Percentiles rank a stretch among this genome's conserved stretches.
These are phyloP conservation scores for Apoda limacodes DNA, from an alignment of 2,888 invertebrate species.

Conservation along the genomic window DNA sequence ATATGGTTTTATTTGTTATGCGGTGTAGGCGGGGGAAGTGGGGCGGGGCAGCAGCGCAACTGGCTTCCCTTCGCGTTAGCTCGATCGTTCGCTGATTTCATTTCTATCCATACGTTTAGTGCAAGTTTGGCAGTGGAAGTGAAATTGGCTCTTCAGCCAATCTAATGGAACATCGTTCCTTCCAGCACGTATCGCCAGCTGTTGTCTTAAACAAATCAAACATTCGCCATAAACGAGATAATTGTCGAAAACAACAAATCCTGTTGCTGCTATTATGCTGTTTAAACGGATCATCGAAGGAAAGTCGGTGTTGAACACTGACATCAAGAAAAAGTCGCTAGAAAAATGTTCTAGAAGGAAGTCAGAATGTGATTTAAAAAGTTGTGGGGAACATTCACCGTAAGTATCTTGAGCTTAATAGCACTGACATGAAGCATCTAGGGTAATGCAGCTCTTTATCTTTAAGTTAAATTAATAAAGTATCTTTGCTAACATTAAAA, in stretches of 20 bases:
- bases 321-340: slow-evolving; percentile 37
- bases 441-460: no score
- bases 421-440: no score
- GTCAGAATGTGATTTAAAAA: slow-evolving; percentile 61
- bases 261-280: slow-evolving; percentile 64
- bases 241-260: slow-evolving; percentile 62
- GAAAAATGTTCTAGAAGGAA: slow-evolving; percentile 62
- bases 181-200: slow-evolving; percentile 39
- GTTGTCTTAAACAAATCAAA: slow-evolving; percentile 52
- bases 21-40: slow-evolving; percentile 21
- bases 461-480: no score
- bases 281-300: slow-evolving; percentile 70
- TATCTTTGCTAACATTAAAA: no score
- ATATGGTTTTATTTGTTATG: slow-evolving; percentile 26
- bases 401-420: no score
- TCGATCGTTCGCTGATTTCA: slow-evolving; percentile 28
- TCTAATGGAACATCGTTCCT: slow-evolving; percentile 67
- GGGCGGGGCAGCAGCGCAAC: no score
- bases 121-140: slow-evolving; percentile 31
- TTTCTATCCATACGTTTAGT: slow-evolving; percentile 18
- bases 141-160: slow-evolving; percentile 56
- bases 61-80: no score
- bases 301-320: slow-evolving; percentile 64
- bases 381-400: slow-evolving; percentile 59
- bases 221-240: slow-evolving; percentile 57